Evolutionary conservation across 2,113 vertebrate species (phyloP), one percentile per base, ranked within the genome.

Genomic region (Rynchops niger): DNA sequence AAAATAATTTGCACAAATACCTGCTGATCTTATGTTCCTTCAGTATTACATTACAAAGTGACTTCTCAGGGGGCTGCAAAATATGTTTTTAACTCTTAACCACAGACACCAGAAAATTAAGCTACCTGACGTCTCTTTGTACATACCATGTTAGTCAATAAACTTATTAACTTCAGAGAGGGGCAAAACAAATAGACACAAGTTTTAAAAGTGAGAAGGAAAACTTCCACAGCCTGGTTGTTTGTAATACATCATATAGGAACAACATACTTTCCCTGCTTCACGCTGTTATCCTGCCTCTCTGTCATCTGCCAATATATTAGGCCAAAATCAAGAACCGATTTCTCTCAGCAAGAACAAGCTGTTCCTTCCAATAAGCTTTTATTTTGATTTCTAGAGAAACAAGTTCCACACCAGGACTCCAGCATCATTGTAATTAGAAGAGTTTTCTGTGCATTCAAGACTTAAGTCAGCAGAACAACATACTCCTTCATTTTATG

Each of bases 301-400:
- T 49, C 32, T 74, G 52, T 95, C 63, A 82, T 20, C 67, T 93
- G 86, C 72, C 36, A 84, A 72, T 72, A 30, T 8, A 89, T 96
- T 74, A 95, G 85, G 40, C 38, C 85, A 79, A 40, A 93, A 45
- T 38, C 38, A 90, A 92, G 73, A 62, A 72, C 42, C 5, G 26
- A 95, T 95, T 92, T 85, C 42, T 83, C 94, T 86, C 87, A 82
- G 69, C 32, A 71, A 95, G 66, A 96, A 42, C 42, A 90, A 45
- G 26, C 42, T 89, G 74, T 80, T 95, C 52, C 73, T 96, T 23
- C 55, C 81, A 81, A 80, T 53, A 93, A 88, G 79, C 21, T 78
- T 93, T 90, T 89, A 65, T 94, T 88, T 96, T 90, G 66, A 62
- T 95, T 93, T 96, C 77, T 94, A 67, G 63, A 85, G 74, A 96